phyloP scores from a whole-genome alignment of 2,797 vertebrate species.

The Rhinoraja longicauda region DNA sequence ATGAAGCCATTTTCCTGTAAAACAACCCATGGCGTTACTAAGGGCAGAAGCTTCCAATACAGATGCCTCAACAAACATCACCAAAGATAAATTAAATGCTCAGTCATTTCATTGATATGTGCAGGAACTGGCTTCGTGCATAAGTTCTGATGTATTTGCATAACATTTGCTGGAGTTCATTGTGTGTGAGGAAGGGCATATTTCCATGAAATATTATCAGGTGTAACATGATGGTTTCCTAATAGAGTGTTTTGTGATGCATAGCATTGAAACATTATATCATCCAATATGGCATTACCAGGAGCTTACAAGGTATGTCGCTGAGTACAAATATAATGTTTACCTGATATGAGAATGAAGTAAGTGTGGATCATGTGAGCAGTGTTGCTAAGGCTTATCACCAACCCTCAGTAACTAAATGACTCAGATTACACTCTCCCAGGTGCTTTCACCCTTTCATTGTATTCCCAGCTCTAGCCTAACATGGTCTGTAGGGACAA shows the following conservation, averaged over 20 bases:
- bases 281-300: background rate
- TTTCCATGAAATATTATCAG: background rate
- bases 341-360: background rate
- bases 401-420: background rate
- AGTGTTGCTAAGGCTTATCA: slow-evolving; percentile 20
- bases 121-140: background rate
- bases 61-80: background rate
- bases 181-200: background rate
- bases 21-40: background rate
- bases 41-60: background rate
- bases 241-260: background rate
- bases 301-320: background rate
- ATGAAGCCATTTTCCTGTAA: background rate
- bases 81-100: background rate
- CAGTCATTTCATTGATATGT: background rate
- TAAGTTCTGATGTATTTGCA: background rate
- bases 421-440: background rate
- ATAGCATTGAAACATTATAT: background rate
- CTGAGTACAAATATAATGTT: slow-evolving; percentile 9
- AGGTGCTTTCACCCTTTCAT: background rate
- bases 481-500: background rate
- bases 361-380: background rate
- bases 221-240: background rate
- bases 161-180: background rate
- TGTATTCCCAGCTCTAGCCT: background rate